These are phyloP conservation scores for Calameuta idolon DNA, from an alignment of 2,888 invertebrate species.

Conservation along the genomic window DNA sequence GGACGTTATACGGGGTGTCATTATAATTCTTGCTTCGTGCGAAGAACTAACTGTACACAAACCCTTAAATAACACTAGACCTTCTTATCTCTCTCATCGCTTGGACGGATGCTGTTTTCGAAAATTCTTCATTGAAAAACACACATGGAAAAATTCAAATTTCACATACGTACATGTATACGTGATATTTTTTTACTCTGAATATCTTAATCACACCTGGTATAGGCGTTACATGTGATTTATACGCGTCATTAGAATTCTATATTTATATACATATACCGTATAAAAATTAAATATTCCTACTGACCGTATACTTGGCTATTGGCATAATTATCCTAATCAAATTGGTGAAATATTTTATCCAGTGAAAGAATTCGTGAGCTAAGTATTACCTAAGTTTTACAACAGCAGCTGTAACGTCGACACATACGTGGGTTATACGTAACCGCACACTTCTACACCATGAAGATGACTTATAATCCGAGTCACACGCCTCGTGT, in stretches of 20 bases:
- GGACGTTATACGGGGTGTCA: slow-evolving; percentile 35
- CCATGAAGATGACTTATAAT: slow-evolving; percentile 46
- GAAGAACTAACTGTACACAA: slow-evolving; percentile 54
- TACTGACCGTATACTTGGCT: background rate
- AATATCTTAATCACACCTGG: background rate
- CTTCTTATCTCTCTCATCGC: slow-evolving; percentile 18
- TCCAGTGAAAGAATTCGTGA: background rate
- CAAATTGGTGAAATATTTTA: background rate
- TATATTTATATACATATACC: background rate
- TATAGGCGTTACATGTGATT: background rate
- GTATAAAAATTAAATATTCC: background rate
- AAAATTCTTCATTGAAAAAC: background rate
- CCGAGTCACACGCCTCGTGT: slow-evolving; percentile 52
- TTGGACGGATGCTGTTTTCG: background rate
- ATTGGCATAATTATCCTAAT: background rate
- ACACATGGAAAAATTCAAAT: background rate
- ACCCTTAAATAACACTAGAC: slow-evolving; percentile 41
- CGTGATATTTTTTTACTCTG: background rate
- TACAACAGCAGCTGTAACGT: background rate
- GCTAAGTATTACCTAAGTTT: background rate
- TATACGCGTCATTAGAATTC: background rate
- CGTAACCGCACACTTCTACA: background rate
- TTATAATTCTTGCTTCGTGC: slow-evolving; percentile 57
- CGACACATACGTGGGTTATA: background rate
- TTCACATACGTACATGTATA: background rate